Evolutionary conservation across 1,140 invertebrate species (phyloP).

Genomic region (Drosophila sp.): DNA sequence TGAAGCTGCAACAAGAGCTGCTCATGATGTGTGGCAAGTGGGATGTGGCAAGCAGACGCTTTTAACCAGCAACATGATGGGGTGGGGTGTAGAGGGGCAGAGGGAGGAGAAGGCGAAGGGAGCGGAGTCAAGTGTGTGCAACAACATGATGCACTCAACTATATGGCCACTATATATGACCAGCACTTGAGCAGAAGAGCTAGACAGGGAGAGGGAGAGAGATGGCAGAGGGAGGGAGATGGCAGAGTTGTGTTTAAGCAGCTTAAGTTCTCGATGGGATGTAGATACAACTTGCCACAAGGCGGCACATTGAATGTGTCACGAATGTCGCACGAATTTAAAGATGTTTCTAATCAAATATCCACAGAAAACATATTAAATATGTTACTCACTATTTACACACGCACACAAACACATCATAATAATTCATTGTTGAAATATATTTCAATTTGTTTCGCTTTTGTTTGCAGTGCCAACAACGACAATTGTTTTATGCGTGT

Average conservation of each 20-base stretch:
- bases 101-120: not conserved
- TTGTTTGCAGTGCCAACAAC: slow-evolving; percentile 25
- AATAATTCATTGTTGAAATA: slow-evolving; percentile 28
- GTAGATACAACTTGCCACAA: not conserved
- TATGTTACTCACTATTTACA: slow-evolving; percentile 39
- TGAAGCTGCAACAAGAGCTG: slow-evolving; percentile 6
- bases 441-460: slow-evolving; percentile 28
- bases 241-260: slow-evolving; percentile 11
- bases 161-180: slow-evolving; percentile 43
- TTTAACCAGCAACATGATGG: not conserved
- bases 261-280: slow-evolving; percentile 23
- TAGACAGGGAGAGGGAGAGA: not conserved
- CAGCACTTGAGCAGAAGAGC: slow-evolving; percentile 25
- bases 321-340: slow-evolving; percentile 31
- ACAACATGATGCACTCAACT: slow-evolving; percentile 17
- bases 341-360: slow-evolving; percentile 53
- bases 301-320: slow-evolving; percentile 17
- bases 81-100: not conserved
- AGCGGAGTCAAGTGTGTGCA: slow-evolving; percentile 28
- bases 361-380: slow-evolving; percentile 38
- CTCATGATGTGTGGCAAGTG: not conserved
- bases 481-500: slow-evolving; percentile 23
- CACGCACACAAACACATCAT: slow-evolving; percentile 12
- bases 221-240: not conserved
- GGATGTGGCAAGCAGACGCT: not conserved